These are phyloP conservation scores for Eublepharis macularius DNA, from an alignment of 2,113 vertebrate genomes.

Conservation along the genomic window DNA sequence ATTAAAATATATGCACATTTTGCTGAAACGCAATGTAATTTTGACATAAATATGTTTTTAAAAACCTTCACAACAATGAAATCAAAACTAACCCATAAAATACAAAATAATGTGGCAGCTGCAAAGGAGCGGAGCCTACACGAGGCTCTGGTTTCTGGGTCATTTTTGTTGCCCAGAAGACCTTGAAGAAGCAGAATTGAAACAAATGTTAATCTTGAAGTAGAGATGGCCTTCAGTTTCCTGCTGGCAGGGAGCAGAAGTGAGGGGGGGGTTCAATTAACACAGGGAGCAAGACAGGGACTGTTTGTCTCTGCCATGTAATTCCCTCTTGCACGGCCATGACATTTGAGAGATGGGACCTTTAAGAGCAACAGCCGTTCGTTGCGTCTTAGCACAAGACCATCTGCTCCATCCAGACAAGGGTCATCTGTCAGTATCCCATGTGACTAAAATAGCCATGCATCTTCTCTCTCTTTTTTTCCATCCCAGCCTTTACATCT, in stretches of 20 bases:
- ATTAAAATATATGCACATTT: too few species aligned
- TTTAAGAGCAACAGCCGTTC: background rate
- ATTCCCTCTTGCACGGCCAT: constrained; percentile 5
- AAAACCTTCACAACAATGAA: too few species aligned
- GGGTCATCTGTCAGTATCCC: constrained; percentile 1
- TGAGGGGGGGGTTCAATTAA: background rate
- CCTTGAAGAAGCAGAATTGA: background rate
- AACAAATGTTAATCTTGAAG: background rate
- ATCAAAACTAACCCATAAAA: too few species aligned
- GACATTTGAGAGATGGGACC: background rate
- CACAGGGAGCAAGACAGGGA: background rate
- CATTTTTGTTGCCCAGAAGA: too few species aligned
- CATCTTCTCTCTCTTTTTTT: background rate
- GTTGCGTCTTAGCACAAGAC: background rate
- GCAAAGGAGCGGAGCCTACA: too few species aligned
- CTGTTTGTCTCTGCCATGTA: background rate
- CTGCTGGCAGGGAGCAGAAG: background rate
- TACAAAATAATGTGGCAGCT: too few species aligned
- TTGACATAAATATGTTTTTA: too few species aligned
- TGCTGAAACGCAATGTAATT: too few species aligned
- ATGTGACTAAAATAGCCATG: background rate
- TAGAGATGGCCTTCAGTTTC: background rate
- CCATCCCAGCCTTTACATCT: background rate
- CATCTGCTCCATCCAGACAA: constrained; percentile 10
- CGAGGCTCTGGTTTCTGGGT: too few species aligned